Conservation (phyloP, 2,888 invertebrate species). For the Charanyca ferruginea region DNA sequence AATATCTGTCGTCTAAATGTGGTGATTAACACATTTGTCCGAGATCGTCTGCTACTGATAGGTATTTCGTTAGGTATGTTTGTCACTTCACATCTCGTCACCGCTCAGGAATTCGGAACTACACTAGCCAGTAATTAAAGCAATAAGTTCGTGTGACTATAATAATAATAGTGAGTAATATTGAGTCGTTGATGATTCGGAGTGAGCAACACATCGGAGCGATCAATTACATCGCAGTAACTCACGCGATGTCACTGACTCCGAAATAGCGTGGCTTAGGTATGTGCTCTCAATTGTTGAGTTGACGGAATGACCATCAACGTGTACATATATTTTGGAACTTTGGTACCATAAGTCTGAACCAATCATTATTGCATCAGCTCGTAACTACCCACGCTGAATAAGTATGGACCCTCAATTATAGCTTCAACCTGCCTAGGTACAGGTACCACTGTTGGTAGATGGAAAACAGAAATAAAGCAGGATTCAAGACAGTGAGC, state of each 20-base stretch:
- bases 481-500: too few relatives aligned
- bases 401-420: too few relatives aligned
- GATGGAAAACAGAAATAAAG: too few relatives aligned
- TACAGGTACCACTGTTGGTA: too few relatives aligned
- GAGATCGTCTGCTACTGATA: conserved; percentile 32
- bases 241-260: conserved; percentile 16
- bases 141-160: conserved; percentile 18
- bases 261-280: conserved; percentile 21
- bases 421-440: too few relatives aligned
- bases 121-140: conserved; percentile 41
- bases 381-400: too few relatives aligned
- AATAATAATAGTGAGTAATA: conserved; percentile 16
- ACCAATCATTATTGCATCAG: too few relatives aligned
- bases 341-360: too few relatives aligned
- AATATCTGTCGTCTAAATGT: conserved; percentile 23
- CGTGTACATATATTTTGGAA: too few relatives aligned
- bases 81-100: conserved; percentile 38
- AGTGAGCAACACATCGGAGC: neutral
- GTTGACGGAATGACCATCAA: neutral
- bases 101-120: conserved; percentile 46
- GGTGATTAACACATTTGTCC: conserved; percentile 15
- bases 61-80: conserved; percentile 22
- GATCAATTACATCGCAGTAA: conserved; percentile 23
- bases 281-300: conserved; percentile 33
- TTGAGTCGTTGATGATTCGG: conserved; percentile 1